Evolutionary conservation across 2,113 vertebrate genomes (phyloP).

Genomic region (Myrmecophaga tridactyla): DNA sequence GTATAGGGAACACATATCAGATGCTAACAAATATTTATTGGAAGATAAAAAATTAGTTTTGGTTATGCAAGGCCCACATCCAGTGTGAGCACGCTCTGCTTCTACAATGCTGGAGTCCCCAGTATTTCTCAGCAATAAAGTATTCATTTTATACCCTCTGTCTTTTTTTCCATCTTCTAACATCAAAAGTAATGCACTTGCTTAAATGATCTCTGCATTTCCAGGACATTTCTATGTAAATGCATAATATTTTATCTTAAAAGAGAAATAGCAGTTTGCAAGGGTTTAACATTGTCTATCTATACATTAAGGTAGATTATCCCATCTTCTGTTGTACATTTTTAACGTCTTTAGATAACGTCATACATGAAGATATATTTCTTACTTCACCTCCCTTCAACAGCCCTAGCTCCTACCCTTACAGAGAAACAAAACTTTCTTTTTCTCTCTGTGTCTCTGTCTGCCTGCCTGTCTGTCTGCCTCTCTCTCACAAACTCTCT

Average conservation of each 20-base stretch:
- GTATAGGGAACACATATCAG: background rate
- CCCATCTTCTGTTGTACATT: background rate
- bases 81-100: background rate
- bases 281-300: background rate
- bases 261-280: background rate
- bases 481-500: background rate
- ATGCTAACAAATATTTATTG: background rate
- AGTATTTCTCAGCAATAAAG: background rate
- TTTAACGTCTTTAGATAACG: background rate
- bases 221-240: background rate
- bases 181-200: background rate
- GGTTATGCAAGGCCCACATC: background rate
- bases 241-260: background rate
- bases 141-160: background rate
- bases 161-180: background rate
- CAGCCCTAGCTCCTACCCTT: background rate
- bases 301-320: background rate
- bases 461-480: background rate
- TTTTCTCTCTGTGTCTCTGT: background rate
- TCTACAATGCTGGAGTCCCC: background rate
- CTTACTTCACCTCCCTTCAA: background rate
- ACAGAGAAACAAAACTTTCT: background rate
- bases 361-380: background rate
- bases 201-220: background rate
- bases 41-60: slow-evolving; percentile 14